These are phyloP conservation scores for Vipera latastei DNA, from an alignment of 2,797 vertebrate genomes.

Conservation along the genomic window DNA sequence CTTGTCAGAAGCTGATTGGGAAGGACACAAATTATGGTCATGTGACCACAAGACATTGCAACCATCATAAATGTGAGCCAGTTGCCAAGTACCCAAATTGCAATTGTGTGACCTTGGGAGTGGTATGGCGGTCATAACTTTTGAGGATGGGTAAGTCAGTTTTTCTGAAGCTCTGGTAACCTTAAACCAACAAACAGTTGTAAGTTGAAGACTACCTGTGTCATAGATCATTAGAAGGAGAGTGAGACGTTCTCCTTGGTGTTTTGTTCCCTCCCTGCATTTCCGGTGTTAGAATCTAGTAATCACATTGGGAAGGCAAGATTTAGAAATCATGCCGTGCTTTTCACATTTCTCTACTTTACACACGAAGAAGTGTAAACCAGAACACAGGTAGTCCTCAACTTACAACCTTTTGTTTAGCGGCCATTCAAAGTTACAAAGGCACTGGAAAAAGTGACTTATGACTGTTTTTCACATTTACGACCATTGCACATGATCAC, in stretches of 20 bases:
- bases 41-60: not conserved
- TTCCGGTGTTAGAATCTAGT: not conserved
- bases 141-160: not conserved
- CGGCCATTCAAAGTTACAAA: not conserved
- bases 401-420: not conserved
- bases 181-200: not conserved
- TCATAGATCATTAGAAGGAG: not conserved
- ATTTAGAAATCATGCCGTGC: not conserved
- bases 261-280: not conserved
- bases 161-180: not conserved
- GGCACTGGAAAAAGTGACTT: too few relatives aligned
- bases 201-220: too few relatives aligned
- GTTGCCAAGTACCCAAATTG: not conserved
- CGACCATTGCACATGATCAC: too few relatives aligned
- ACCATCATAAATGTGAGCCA: not conserved
- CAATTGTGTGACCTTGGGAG: not conserved
- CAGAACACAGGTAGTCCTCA: not conserved
- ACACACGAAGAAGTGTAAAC: not conserved
- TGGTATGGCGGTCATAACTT: not conserved
- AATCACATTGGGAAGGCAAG: not conserved
- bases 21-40: not conserved
- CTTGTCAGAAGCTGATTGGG: not conserved
- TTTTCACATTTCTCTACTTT: not conserved
- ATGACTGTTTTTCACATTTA: too few relatives aligned
- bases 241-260: not conserved